Evolutionary conservation across 2,888 invertebrate genomes (phyloP), one percentile per base, ranked within the genome.

Genomic region (Himalopsyche tibetana): DNA sequence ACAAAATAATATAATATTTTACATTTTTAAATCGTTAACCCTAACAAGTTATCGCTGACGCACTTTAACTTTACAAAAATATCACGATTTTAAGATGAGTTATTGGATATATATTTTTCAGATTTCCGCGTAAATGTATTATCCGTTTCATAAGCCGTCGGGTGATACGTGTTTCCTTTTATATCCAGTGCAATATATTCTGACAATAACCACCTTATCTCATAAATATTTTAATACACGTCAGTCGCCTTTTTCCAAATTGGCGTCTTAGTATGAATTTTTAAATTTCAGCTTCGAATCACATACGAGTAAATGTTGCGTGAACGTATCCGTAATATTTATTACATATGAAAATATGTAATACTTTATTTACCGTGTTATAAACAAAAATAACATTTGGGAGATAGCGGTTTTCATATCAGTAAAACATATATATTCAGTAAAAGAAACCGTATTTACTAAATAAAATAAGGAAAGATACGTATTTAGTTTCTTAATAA

Each of bases 171-270:
- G 74, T 74, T 74, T 36, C 74, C 74, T 74, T 28, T 36, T 74
- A 36, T 74, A 36, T 74, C 9, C 74, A 9, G 74, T 36, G 36
- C 28, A 36, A 74, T 36, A 74, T 36, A 74, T 74, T 38, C 74
- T 38, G 74, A 74, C 74, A 74, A 74, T 74, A 74, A 74, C 74
- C 74, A 74, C 74, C 19, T 74, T 36, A 74, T 38, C 36, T 74
- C 74, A 74, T 74, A 74, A 74, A 74, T 74, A 74, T 74, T 74
- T 74, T 74, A 74, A 74, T 74, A 74, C 74, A 74, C 38, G 74
- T 74, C 74, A 74, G 74, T 36, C 36, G 36, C 74, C 38, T 74
- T 74, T 74, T 38, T 36, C n/a, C 36, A 74, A 74, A 74, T 74
- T 74, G 74, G 74, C 12, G 74, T 74, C 36, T 74, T 38, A 74